These are phyloP conservation scores for Volucella inflata DNA, from an alignment of 2,888 invertebrate species.

Conservation along the genomic window DNA sequence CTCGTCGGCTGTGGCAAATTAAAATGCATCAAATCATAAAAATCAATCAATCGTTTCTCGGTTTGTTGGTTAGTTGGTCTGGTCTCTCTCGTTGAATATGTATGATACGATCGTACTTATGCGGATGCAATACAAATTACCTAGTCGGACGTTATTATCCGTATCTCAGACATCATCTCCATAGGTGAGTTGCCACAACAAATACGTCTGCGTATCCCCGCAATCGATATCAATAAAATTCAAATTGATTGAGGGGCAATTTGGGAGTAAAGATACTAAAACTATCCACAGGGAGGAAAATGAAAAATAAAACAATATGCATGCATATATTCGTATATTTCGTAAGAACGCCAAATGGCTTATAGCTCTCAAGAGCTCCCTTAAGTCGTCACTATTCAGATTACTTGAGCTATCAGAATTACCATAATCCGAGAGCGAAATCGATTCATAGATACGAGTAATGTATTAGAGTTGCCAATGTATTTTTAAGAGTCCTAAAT, in stretches of 20 bases:
- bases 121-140: constrained; percentile 62
- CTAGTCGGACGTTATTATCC: constrained; percentile 2
- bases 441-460: constrained; percentile 55
- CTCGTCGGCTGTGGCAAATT: constrained; percentile 61
- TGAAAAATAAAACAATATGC: constrained; percentile 20
- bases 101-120: constrained; percentile 54
- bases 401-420: constrained; percentile 68
- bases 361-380: constrained; percentile 59
- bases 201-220: constrained; percentile 41
- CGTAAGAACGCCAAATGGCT: constrained; percentile 64
- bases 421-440: constrained; percentile 69
- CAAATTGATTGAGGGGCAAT: constrained; percentile 47
- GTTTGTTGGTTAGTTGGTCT: neutral
- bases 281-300: neutral
- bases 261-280: neutral
- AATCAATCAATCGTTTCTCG: constrained; percentile 58
- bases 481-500: no score
- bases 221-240: constrained; percentile 61
- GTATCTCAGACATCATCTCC: constrained; percentile 61
- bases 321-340: constrained; percentile 11
- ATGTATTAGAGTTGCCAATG: no score
- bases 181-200: constrained; percentile 43
- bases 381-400: constrained; percentile 22
- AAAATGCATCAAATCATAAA: constrained; percentile 73
- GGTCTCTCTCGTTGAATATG: constrained; percentile 55